These are phyloP conservation scores for Lycaena phlaeas DNA, from an alignment of 2,888 invertebrate species.

Conservation along the genomic window DNA sequence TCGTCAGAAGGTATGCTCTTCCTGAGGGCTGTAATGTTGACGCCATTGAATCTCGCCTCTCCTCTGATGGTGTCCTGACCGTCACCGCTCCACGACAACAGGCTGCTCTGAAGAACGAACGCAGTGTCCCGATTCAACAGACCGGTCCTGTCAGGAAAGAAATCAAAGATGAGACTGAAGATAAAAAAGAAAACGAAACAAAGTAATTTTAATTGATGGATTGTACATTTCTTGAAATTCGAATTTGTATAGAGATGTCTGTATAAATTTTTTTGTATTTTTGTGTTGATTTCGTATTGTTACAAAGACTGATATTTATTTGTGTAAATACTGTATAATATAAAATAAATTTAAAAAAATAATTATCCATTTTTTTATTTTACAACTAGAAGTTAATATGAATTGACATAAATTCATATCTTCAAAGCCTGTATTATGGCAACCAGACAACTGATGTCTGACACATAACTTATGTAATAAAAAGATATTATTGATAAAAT, in stretches of 20 bases:
- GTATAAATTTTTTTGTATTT: neutral
- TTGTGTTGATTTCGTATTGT: neutral
- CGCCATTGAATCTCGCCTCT: constrained; percentile 78
- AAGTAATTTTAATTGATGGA: neutral
- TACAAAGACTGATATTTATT: too few species aligned
- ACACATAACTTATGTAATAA: too few species aligned
- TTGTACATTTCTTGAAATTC: neutral
- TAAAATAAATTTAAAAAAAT: too few species aligned
- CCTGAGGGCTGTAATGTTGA: constrained; percentile 79
- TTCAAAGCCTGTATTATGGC: too few species aligned
- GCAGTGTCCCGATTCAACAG: constrained; percentile 35
- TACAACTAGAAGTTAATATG: too few species aligned
- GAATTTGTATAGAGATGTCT: neutral
- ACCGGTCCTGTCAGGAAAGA: constrained; percentile 45
- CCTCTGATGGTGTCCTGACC: constrained; percentile 81
- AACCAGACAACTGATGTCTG: too few species aligned
- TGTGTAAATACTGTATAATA: too few species aligned
- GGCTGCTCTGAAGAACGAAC: constrained; percentile 30
- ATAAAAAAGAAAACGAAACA: constrained; percentile 8
- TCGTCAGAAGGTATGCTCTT: constrained; percentile 79
- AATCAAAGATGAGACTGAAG: constrained; percentile 25
- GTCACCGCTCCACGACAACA: constrained; percentile 72
- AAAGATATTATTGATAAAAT: too few species aligned
- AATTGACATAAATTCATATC: too few species aligned
- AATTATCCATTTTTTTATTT: too few species aligned